Conservation (phyloP, 92 coral and sea anemone genomes). For the Heliopora coerulea region DNA sequence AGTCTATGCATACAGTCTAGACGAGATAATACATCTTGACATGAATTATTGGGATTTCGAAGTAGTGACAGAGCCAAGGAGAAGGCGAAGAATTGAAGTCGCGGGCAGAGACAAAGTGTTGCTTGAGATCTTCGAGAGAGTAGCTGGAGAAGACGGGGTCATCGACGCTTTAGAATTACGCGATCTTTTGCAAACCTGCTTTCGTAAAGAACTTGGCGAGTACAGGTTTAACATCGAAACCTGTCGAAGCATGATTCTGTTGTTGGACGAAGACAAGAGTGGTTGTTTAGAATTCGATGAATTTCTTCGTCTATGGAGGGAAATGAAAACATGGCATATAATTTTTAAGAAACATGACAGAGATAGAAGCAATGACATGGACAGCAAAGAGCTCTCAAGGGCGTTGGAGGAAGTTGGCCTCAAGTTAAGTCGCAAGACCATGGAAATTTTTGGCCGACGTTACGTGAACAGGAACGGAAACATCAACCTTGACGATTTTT, state of each 20-base stretch:
- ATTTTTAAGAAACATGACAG: conserved; percentile 22
- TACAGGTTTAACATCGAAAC: conserved; percentile 34
- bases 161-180: conserved; percentile 32
- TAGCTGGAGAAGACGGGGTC: conserved; percentile 35
- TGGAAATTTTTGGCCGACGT: background rate
- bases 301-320: conserved; percentile 25
- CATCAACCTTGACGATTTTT: conserved; percentile 27
- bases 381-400: background rate
- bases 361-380: conserved; percentile 23
- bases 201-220: conserved; percentile 23
- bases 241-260: conserved; percentile 27
- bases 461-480: conserved; percentile 32
- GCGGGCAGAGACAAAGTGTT: conserved; percentile 10
- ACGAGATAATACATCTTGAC: too few relatives aligned
- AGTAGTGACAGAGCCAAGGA: conserved; percentile 11
- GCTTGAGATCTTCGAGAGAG: conserved; percentile 27
- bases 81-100: background rate
- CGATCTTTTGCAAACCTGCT: conserved; percentile 23
- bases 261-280: conserved; percentile 9
- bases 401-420: conserved; percentile 13
- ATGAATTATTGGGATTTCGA: conserved; percentile 10
- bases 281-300: conserved; percentile 26
- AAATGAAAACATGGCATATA: conserved; percentile 19
- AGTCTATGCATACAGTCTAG: too few relatives aligned
- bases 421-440: conserved; percentile 9